Percentiles rank a stretch among this genome's conserved stretches.
Evolutionary conservation across 2,113 vertebrate genomes (phyloP).

Genomic region (Spea bombifrons): DNA sequence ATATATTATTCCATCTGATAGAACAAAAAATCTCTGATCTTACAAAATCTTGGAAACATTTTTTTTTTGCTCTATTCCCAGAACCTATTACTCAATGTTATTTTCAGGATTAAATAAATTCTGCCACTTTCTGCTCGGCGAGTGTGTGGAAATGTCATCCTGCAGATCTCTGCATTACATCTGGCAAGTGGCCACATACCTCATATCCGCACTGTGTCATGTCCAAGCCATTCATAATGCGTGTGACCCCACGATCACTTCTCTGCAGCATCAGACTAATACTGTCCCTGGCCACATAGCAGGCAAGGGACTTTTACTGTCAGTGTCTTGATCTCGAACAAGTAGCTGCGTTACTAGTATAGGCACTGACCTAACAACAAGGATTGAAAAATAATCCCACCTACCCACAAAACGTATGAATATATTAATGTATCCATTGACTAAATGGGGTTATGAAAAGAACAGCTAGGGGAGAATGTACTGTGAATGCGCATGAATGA

Average conservation of each 20-base stretch:
- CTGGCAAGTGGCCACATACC: slow-evolving; percentile 40
- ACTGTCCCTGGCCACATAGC: slow-evolving; percentile 32
- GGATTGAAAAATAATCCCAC: background rate
- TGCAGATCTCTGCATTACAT: slow-evolving; percentile 48
- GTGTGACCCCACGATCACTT: slow-evolving; percentile 43
- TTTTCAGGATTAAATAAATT: slow-evolving; percentile 41
- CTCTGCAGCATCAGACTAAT: slow-evolving; percentile 41
- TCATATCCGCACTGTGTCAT: slow-evolving; percentile 48
- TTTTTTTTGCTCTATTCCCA: slow-evolving; percentile 35
- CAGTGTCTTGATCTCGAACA: slow-evolving; percentile 30
- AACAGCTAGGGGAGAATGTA: too few relatives aligned
- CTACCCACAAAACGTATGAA: background rate
- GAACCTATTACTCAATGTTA: slow-evolving; percentile 42
- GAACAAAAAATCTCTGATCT: background rate
- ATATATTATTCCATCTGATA: slow-evolving; percentile 26
- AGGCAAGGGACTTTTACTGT: slow-evolving; percentile 27
- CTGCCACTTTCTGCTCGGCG: slow-evolving; percentile 35
- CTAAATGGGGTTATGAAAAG: too few relatives aligned
- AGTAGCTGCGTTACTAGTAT: background rate
- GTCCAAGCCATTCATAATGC: slow-evolving; percentile 46
- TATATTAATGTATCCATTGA: background rate
- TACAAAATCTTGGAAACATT: slow-evolving; percentile 20
- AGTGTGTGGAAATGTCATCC: slow-evolving; percentile 45
- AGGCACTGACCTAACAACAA: background rate
- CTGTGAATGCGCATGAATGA: too few relatives aligned